Evolutionary conservation across 1,140 invertebrate species (phyloP), one percentile per base, ranked within the genome.

Genomic region (Drosophila melanogaster): DNA sequence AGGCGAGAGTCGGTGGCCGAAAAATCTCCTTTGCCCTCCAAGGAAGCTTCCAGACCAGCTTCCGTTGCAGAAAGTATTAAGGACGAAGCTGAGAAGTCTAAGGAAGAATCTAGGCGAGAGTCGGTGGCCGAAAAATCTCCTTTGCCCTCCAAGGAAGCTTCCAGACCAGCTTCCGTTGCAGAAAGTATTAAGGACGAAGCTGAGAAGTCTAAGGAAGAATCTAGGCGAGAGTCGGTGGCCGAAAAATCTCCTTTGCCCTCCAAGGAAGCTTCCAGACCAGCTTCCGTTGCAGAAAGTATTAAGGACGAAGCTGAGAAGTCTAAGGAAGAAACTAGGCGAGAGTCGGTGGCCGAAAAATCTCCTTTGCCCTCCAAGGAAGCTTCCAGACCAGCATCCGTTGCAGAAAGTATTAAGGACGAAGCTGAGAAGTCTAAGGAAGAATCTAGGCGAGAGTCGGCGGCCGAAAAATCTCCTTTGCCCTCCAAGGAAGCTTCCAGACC

Each of bases 331-430:
- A 33, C 47, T 7, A 14, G 47, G 1, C 24, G 6, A 4, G 33
- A 35, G 15, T 89, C 84, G 0, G 19, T 55, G 0, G 60, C 50
- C 11, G 75, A 66, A 10, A 4, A 49, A 17, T 8, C 30, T 10
- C 8, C 30, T 10, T 10, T 30, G 30, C 22, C 37, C 0, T 78
- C 77, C 1, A 69, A 60, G 22, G 74, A 64, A 38, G 43, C 44
- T 1, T 77, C 79, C 0, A 38, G 80, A 10, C 80, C 80, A 2
- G 57, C 6, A 4, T 90, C 85, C 0, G 79, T 73, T 3, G 44
- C 11, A 4, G 69, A 49, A 44, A 56, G 43, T 15, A 11, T 49
- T 5, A 60, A 66, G 19, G 58, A 55, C 12, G 74, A 59, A 7
- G 40, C 37, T 3, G 57, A 57, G 0, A 64, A 58, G 11, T 57